phyloP scores from a whole-genome alignment of 92 coral and sea anemone genomes.

The Porites rus region DNA sequence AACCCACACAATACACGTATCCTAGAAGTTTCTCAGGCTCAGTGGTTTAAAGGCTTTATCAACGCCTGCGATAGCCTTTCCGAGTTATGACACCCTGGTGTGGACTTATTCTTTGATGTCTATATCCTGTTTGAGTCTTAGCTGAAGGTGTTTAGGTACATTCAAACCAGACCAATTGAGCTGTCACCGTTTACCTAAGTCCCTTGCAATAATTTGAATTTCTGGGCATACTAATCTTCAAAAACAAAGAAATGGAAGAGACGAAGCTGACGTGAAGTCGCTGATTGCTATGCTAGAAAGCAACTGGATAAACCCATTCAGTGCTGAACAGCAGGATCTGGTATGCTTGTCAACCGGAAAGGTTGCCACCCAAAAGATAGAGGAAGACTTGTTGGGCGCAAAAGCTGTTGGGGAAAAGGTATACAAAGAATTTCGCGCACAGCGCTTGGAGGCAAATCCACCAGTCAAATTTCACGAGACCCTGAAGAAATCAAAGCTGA shows the following conservation, averaged over 20 bases:
- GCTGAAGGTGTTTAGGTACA: no score
- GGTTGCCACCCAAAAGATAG: constrained; percentile 53
- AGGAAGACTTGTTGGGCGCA: constrained; percentile 50
- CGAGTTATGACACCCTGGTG: no score
- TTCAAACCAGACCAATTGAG: no score
- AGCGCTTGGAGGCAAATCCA: constrained; percentile 48
- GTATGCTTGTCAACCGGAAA: constrained; percentile 51
- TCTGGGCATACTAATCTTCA: constrained; percentile 34
- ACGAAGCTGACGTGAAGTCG: constrained; percentile 51
- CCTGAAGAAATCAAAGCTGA: constrained; percentile 37
- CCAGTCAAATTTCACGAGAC: constrained; percentile 56
- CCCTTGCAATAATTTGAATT: neutral
- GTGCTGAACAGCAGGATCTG: constrained; percentile 44
- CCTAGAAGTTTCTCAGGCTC: no score
- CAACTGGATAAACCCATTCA: constrained; percentile 63
- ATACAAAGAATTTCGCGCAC: constrained; percentile 39
- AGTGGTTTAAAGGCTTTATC: no score
- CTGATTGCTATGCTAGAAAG: constrained; percentile 49
- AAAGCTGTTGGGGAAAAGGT: constrained; percentile 45
- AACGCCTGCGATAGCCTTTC: no score
- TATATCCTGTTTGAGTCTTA: no score
- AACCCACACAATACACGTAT: no score
- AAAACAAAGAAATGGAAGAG: constrained; percentile 45
- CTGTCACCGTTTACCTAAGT: no score
- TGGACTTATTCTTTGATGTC: no score